Percentiles rank a stretch among this genome's conserved stretches.
Evolutionary conservation across 2,888 invertebrate genomes (phyloP).

Genomic region (Hydrotaea cyrtoneurina): DNA sequence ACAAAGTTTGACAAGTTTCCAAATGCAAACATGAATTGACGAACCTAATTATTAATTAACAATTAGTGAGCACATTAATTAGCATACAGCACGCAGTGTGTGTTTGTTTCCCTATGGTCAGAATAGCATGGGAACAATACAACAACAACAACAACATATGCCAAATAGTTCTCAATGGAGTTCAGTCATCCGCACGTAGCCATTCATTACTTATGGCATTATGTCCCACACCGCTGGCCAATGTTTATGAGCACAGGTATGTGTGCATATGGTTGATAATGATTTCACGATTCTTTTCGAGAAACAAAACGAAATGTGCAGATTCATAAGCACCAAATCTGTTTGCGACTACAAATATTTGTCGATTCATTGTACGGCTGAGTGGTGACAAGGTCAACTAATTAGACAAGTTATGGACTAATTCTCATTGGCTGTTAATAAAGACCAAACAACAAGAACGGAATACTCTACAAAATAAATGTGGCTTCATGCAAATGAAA

Average conservation of each 20-base stretch:
- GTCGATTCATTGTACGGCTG: not conserved
- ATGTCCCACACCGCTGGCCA: no score
- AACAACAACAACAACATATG: not conserved
- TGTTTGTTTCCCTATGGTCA: not conserved
- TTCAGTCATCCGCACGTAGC: not conserved
- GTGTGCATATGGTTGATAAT: constrained; percentile 34
- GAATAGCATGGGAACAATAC: not conserved
- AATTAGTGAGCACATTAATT: constrained; percentile 8
- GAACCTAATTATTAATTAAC: not conserved
- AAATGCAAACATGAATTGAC: not conserved
- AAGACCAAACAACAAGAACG: not conserved
- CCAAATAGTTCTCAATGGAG: constrained; percentile 2
- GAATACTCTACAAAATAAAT: no score
- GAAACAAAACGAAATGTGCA: not conserved
- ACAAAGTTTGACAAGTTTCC: not conserved
- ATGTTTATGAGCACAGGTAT: not conserved
- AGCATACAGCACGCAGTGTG: not conserved
- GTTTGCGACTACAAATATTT: not conserved
- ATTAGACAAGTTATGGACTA: constrained; percentile 29
- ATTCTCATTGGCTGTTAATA: constrained; percentile 9
- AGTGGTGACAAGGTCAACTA: constrained; percentile 34
- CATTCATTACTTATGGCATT: constrained; percentile 18
- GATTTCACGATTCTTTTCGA: constrained; percentile 45
- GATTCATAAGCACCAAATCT: not conserved
- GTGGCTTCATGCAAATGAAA: no score